Conservation (phyloP, 1,140 invertebrate genomes). For the Scaptomyza hsui region DNA sequence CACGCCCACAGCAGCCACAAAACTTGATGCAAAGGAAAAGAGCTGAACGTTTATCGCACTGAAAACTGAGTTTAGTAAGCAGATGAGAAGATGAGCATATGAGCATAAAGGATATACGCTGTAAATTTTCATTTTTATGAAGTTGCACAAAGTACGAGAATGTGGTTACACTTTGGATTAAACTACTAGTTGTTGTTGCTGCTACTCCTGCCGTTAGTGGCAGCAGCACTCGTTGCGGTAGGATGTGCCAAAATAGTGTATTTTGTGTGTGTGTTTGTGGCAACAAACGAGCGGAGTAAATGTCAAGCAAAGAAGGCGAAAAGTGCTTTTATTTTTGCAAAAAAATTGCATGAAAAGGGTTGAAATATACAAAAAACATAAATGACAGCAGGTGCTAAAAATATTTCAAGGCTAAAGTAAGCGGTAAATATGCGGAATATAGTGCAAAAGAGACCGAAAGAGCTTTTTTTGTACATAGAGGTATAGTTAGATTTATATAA, state of each 20-base stretch:
- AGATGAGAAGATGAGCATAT: constrained; percentile 63
- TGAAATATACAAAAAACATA: constrained; percentile 19
- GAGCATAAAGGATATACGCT: constrained; percentile 75
- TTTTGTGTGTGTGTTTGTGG: constrained; percentile 24
- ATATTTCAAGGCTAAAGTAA: constrained; percentile 26
- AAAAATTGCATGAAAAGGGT: constrained; percentile 26
- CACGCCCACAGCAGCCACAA: constrained; percentile 56
- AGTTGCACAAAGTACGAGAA: constrained; percentile 75
- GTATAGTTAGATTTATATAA: too few relatives aligned
- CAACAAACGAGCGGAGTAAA: constrained; percentile 35
- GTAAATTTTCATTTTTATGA: constrained; percentile 81
- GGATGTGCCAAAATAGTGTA: constrained; percentile 21
- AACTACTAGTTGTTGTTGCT: constrained; percentile 35
- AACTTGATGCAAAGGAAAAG: constrained; percentile 59
- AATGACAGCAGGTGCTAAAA: constrained; percentile 8
- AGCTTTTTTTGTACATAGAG: too few relatives aligned
- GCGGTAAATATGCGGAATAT: neutral
- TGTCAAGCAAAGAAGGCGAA: constrained; percentile 36
- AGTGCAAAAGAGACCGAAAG: too few relatives aligned
- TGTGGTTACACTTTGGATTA: constrained; percentile 80
- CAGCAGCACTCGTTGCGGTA: constrained; percentile 3
- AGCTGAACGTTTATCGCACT: constrained; percentile 67
- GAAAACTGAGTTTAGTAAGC: constrained; percentile 50
- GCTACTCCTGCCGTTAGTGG: constrained; percentile 8
- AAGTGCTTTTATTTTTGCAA: constrained; percentile 9